A percentile compares a stretch with the other conserved stretches of the same genome.
phyloP scores from a whole-genome alignment of 2,888 invertebrate genomes.

The Nebria salina region DNA sequence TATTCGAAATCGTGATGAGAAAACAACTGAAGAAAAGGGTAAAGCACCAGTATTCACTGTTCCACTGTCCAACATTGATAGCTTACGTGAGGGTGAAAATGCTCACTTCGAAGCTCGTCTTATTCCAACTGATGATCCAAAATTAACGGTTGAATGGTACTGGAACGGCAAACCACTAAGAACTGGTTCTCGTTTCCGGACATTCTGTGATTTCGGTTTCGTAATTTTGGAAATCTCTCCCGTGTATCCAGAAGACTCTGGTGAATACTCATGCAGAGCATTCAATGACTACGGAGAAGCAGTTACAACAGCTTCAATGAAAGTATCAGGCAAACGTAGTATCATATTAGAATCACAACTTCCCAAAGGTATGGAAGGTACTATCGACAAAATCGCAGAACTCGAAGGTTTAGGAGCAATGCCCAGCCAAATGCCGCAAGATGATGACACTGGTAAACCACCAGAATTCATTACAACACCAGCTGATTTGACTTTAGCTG shows the following conservation, averaged over 20 bases:
- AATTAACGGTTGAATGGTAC: slow-evolving; percentile 90
- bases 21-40: slow-evolving; percentile 77
- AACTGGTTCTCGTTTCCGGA: slow-evolving; percentile 92
- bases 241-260: slow-evolving; percentile 95
- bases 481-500: slow-evolving; percentile 81
- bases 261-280: slow-evolving; percentile 89
- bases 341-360: slow-evolving; percentile 92
- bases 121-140: slow-evolving; percentile 90
- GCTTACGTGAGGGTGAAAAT: slow-evolving; percentile 89
- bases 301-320: slow-evolving; percentile 88
- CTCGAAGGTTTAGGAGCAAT: slow-evolving; percentile 85
- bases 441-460: slow-evolving; percentile 86
- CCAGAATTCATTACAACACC: slow-evolving; percentile 92
- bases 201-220: slow-evolving; percentile 98
- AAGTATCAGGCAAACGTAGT: slow-evolving; percentile 90
- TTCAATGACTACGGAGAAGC: slow-evolving; percentile 91
- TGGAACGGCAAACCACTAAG: slow-evolving; percentile 91
- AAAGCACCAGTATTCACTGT: slow-evolving; percentile 92
- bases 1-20: slow-evolving; percentile 79
- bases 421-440: slow-evolving; percentile 73
- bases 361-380: slow-evolving; percentile 92
- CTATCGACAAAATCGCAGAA: slow-evolving; percentile 92
- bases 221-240: slow-evolving; percentile 97
- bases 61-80: slow-evolving; percentile 87
- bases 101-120: slow-evolving; percentile 90